Evolutionary conservation across 2,888 invertebrate genomes (phyloP).

Genomic region (Napeogenes sylphis): DNA sequence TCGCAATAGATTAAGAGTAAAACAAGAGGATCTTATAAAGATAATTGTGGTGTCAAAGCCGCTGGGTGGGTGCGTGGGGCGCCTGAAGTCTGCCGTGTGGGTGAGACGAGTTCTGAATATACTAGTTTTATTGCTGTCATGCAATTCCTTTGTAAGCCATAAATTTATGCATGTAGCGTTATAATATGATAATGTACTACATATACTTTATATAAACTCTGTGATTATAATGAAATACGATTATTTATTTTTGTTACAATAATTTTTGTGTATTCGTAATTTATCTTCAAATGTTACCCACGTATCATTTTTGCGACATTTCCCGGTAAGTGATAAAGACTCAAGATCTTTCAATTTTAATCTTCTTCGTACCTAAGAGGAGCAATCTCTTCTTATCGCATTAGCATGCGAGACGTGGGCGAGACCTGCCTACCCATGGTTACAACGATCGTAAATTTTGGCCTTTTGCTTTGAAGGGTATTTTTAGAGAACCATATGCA

Average conservation of each 20-base stretch:
- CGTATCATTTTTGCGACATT: conserved; percentile 7
- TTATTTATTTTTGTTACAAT: too few relatives aligned
- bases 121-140: conserved; percentile 62
- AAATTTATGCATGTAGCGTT: conserved; percentile 38
- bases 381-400: conserved; percentile 64
- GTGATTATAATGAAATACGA: conserved; percentile 9
- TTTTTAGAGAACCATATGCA: conserved; percentile 70
- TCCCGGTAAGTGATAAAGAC: conserved; percentile 18
- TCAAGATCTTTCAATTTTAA: conserved; percentile 57
- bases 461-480: conserved; percentile 68
- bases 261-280: too few relatives aligned
- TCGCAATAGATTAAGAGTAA: conserved; percentile 23
- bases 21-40: conserved; percentile 27
- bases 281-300: too few relatives aligned
- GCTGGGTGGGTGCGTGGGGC: conserved; percentile 48
- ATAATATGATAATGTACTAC: conserved; percentile 19
- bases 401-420: conserved; percentile 74
- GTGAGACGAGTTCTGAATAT: conserved; percentile 61
- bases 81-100: conserved; percentile 69
- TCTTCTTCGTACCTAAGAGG: conserved; percentile 52
- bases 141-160: conserved; percentile 56
- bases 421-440: conserved; percentile 69
- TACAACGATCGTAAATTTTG: conserved; percentile 74
- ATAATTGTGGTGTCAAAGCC: conserved; percentile 22
- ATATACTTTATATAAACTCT: conserved; percentile 17